These are phyloP conservation scores for Lycia hirtaria DNA, from an alignment of 2,888 invertebrate species.

Conservation along the genomic window DNA sequence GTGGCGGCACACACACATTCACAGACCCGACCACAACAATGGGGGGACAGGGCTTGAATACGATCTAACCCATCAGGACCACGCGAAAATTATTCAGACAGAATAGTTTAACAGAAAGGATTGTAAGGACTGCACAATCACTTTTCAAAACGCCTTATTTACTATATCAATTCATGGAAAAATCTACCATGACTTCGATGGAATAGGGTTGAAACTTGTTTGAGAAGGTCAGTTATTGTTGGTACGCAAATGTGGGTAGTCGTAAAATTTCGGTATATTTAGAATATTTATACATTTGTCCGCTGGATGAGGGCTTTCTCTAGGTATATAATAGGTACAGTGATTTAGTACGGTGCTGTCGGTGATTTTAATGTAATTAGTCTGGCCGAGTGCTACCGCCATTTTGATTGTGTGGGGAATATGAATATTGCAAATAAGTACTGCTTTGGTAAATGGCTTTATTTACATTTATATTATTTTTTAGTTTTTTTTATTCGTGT, in stretches of 20 bases:
- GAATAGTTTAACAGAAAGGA: slow-evolving; percentile 86
- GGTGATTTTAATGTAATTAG: slow-evolving; percentile 81
- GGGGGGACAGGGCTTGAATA: slow-evolving; percentile 78
- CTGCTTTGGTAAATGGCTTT: neutral
- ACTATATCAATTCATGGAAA: slow-evolving; percentile 20
- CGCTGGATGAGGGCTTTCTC: slow-evolving; percentile 69
- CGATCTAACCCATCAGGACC: slow-evolving; percentile 84
- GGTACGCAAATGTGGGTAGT: slow-evolving; percentile 35
- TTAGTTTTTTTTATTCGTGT: too few relatives aligned
- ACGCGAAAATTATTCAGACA: slow-evolving; percentile 86
- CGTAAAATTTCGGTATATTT: slow-evolving; percentile 79
- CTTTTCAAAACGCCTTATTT: slow-evolving; percentile 43
- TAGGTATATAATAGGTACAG: slow-evolving; percentile 76
- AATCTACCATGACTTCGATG: slow-evolving; percentile 25
- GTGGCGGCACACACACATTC: too few relatives aligned
- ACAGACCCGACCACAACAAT: slow-evolving; percentile 65
- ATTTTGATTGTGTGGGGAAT: slow-evolving; percentile 62
- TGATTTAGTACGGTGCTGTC: slow-evolving; percentile 78
- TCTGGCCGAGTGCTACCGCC: slow-evolving; percentile 68
- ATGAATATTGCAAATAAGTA: slow-evolving; percentile 19
- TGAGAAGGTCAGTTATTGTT: slow-evolving; percentile 12
- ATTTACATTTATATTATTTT: neutral
- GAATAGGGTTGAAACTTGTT: slow-evolving; percentile 38
- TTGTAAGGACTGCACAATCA: slow-evolving; percentile 65
- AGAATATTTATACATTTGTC: slow-evolving; percentile 83